Base-by-base conservation (phyloP, 2,888 invertebrate species). In the Dorcus hopei region DNA sequence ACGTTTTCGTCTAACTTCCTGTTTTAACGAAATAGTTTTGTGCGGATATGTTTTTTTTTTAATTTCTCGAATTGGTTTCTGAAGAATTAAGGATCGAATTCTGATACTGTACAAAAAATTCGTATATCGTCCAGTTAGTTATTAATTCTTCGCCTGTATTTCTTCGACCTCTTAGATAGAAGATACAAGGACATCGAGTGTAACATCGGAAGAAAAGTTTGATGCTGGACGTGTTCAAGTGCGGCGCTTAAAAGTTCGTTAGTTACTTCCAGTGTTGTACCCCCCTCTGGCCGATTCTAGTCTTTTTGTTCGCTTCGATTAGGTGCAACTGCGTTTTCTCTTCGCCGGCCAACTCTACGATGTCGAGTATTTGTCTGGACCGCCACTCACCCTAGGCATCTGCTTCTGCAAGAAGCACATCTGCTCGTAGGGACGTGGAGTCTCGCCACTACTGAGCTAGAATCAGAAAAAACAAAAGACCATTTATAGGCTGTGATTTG, bases 391-490 rank as follows among this genome's bases (percentile, higher is more conserved):
- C 68, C 68, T 62, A 66, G 71, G 72, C 74, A 74, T 74, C 74
- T 74, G 74, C 70, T 65, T 61, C 51, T 58, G 23, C 42, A 61
- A 64, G 69, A 67, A 70, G 65, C 68, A 65, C 74, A 74, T 72
- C 72, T 74, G 74, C 72, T 68, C 64, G 58, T 66, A 38, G 51
- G 43, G 45, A 45, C 23, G 14, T 23, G 19, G 19, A 45, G 45
- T 19, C 26, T 33, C 45, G 16, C 2, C 23, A 23, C 9, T 23
- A 45, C 19, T 45, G 45, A 19, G 45, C 45, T 38, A 53, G 23
- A 16, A 45, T 50, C 40, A 9, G 47, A 16, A 50, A 50, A 19
- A 39, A 50, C 39, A 38, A 50, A 50, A 50, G 38, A 19, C 50
- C 39, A 39, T 43, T 43, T 23, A 23, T 4, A 16, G 45, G 9